Evolutionary conservation across 1,140 invertebrate species (phyloP), one percentile per base, ranked within the genome.

Genomic region (Brachionus koreanus): DNA sequence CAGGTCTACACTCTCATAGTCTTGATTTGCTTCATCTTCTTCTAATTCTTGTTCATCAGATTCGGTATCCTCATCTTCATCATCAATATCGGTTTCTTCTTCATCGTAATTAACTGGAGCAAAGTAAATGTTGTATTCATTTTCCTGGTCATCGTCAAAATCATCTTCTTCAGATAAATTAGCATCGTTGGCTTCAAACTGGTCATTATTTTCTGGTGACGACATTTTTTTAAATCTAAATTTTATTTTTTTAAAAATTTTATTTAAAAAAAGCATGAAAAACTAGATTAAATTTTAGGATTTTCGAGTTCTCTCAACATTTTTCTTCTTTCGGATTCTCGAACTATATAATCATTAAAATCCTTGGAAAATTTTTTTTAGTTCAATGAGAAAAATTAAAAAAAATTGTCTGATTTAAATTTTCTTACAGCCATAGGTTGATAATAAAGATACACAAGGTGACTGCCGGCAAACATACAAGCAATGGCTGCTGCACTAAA

Each of bases 401-500:
- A n/a, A 75, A 43, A 75, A 35, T 65, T 29, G 25, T 7, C 12
- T n/a, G n/a, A 37, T 12, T 12, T 37, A 13, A 33, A 13, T 35
- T 35, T 19, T 19, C 76, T 79, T 79, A 79, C 76, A 19, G 76
- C 49, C 76, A 79, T 79, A 19, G 76, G 76, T 61, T 79, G 76
- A 61, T 79, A 79, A 16, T 61, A 61, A 9, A 33, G 23, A 43
- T 79, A 79, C 9, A 79, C 76, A 2, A 79, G 6, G 16, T 79
- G 76, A 79, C 49, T 61, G 2, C 76, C 76, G 16, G 37, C 33
- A 37, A 79, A 65, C 76, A 79, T 79, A 35, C 49, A 61, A 42
- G 49, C 25, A 46, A 79, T 63, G 12, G 76, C 76, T 5, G 76
- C 76, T 25, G 57, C 35, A 37, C 52, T 63, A 79, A 79, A 79